These are phyloP conservation scores for Clamator glandarius DNA, from an alignment of 2,797 vertebrate species.

Conservation along the genomic window DNA sequence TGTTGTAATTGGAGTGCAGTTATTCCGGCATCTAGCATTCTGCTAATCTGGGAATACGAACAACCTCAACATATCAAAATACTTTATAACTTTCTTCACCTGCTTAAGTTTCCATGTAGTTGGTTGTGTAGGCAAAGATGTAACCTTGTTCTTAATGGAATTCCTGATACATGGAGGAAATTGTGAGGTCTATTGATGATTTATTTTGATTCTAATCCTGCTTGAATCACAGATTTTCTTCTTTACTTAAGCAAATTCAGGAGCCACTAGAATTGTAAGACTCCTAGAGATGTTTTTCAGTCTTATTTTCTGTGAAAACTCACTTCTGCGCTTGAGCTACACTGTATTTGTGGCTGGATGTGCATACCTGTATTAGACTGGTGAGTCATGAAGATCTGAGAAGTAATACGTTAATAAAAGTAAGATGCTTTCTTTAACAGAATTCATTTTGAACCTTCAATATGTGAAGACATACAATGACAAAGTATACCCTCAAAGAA, in stretches of 20 bases:
- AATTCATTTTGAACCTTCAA: neutral
- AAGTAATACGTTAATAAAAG: neutral
- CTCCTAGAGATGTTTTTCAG: neutral
- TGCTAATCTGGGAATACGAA: neutral
- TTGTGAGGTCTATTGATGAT: neutral
- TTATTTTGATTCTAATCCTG: neutral
- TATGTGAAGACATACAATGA: neutral
- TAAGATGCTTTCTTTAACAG: neutral
- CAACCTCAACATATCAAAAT: neutral
- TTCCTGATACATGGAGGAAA: neutral
- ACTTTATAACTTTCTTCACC: neutral
- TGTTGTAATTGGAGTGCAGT: neutral
- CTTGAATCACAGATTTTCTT: neutral
- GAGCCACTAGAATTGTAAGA: neutral
- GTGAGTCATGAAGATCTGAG: neutral
- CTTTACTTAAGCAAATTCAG: neutral
- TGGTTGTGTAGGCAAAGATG: neutral
- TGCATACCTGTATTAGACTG: neutral
- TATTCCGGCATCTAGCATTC: neutral
- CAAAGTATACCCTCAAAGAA: neutral
- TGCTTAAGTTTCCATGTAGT: neutral
- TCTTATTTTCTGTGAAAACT: neutral
- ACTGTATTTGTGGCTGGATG: neutral
- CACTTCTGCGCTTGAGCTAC: neutral
- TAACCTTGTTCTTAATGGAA: neutral